Percentiles rank a stretch among this genome's conserved stretches.
These are phyloP conservation scores for Gonioctena quinquepunctata DNA, from an alignment of 1,140 invertebrate genomes.

Conservation along the genomic window DNA sequence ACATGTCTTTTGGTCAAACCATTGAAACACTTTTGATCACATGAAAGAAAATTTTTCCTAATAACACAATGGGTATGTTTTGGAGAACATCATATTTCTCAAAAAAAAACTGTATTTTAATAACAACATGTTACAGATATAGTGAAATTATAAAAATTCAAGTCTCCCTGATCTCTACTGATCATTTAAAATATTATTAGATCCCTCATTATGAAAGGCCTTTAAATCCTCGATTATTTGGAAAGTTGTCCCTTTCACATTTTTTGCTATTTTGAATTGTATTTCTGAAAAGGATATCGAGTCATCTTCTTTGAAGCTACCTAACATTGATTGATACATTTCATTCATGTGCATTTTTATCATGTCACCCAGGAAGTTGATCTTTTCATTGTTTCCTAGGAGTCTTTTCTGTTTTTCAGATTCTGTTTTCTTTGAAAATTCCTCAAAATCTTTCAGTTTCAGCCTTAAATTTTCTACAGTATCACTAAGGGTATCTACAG, in stretches of 20 bases:
- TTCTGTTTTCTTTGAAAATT: background rate
- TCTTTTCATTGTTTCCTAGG: slow-evolving; percentile 18
- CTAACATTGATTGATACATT: slow-evolving; percentile 29
- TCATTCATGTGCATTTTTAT: slow-evolving; percentile 30
- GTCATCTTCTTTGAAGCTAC: slow-evolving; percentile 18
- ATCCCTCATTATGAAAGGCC: background rate
- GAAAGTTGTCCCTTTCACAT: slow-evolving; percentile 30
- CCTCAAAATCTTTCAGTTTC: slow-evolving; percentile 21
- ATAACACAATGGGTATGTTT: no score
- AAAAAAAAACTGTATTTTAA: no score
- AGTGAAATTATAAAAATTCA: background rate
- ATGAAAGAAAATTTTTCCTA: no score
- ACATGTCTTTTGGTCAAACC: no score
- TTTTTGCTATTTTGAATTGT: slow-evolving; percentile 14
- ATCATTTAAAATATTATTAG: background rate
- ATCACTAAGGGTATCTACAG: background rate
- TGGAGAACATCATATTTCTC: no score
- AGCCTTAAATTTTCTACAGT: slow-evolving; percentile 15
- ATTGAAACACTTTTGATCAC: no score
- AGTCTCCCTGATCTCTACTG: background rate
- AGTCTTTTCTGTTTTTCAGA: background rate
- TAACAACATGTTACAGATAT: no score
- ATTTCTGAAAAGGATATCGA: slow-evolving; percentile 14
- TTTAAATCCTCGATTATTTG: slow-evolving; percentile 27
- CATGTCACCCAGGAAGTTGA: background rate